Evolutionary conservation across 2,113 vertebrate species (phyloP), one percentile per base, ranked within the genome.

Genomic region (Physeter macrocephalus): DNA sequence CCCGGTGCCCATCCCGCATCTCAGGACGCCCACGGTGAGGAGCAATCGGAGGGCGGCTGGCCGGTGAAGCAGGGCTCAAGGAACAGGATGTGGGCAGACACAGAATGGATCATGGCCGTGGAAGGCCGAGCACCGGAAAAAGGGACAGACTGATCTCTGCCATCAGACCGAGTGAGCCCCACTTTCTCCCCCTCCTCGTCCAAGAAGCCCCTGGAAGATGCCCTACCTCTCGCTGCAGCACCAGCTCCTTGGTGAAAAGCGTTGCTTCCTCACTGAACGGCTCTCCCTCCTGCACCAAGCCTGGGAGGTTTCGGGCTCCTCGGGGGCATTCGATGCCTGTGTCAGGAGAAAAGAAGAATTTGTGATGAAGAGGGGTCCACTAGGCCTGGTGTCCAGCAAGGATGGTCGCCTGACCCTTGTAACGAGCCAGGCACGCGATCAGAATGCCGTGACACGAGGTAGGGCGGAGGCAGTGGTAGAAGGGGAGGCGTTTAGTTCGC

Each of bases 231-330:
- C 99, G 98, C 94, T 99, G 99, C 96, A 99, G 98, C 95, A 99
- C 99, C 97, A 99, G 99, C 97, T 99, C 99, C 99, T 99, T 99
- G 98, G 99, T 99, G 98, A 99, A 99, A 91, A 99, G 98, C 14
- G 98, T 99, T 96, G 99, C 99, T 96, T 99, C 99, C n/a, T 99
- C 99, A 46, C 99, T 99, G 99, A 99, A 99, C 20, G 99, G 99
- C 72, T 99, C 99, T 0, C 99, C 99, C 95, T 99, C 99, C 97
- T 99, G 99, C 54, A 99, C 95, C 75, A 99, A 98, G 66, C 99
- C 99, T 0, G 99, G 99, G 8, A 98, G 97, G 98, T 99, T 99
- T 59, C 99, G 98, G 88, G 99, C 99, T 12, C 99, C 99, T 41
- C 99, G 99, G 34, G 99, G 99, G 98, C 99, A 99, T 96, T 99